Conservation (phyloP, 1,140 invertebrate species). For the Philopotamus ludificatus region DNA sequence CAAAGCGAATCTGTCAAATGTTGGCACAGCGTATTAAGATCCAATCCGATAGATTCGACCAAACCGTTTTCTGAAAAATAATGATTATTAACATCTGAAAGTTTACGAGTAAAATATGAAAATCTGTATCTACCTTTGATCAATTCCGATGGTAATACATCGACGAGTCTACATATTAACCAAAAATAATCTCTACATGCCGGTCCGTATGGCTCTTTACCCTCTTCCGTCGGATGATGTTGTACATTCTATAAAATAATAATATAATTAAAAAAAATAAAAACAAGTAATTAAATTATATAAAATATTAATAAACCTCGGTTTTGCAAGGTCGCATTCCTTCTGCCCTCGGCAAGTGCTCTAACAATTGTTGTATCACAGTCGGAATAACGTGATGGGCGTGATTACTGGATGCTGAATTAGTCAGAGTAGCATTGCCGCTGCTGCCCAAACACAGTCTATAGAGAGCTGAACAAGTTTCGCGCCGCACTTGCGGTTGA, state of each 20-base stretch:
- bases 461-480: constrained; percentile 87
- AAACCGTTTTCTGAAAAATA: constrained; percentile 48
- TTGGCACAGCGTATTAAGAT: constrained; percentile 67
- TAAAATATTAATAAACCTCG: constrained; percentile 46
- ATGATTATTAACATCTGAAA: not conserved
- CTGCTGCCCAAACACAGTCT: constrained; percentile 76
- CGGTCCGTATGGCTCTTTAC: constrained; percentile 89
- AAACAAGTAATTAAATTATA: constrained; percentile 16
- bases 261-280: not conserved
- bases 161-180: constrained; percentile 83
- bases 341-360: constrained; percentile 78
- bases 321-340: constrained; percentile 74
- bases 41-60: constrained; percentile 52
- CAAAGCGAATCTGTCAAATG: constrained; percentile 74
- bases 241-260: constrained; percentile 49
- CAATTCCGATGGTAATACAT: constrained; percentile 77
- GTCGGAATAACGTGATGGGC: constrained; percentile 60
- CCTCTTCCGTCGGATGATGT: constrained; percentile 68
- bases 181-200: constrained; percentile 94
- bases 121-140: constrained; percentile 66
- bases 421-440: constrained; percentile 56
- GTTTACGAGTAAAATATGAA: not conserved
- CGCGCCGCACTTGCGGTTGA: constrained; percentile 72
- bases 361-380: constrained; percentile 75
- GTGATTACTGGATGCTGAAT: constrained; percentile 10